phyloP scores from a whole-genome alignment of 2,113 vertebrate genomes.

The Coryphaenoides rupestris region DNA sequence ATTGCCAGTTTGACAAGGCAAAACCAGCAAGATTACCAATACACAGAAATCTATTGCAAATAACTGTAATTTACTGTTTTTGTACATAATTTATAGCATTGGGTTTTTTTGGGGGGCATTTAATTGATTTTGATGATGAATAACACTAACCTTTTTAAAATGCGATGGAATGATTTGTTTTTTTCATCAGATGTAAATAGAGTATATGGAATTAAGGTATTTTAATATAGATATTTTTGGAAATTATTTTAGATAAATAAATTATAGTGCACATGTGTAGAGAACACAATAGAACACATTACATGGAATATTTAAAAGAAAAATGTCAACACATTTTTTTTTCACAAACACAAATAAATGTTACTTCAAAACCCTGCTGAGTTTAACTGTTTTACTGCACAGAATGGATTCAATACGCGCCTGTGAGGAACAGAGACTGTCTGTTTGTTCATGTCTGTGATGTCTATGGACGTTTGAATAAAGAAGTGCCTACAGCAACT shows the following conservation, averaged over 20 bases:
- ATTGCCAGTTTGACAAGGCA: slow-evolving; percentile 6
- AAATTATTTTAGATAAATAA: slow-evolving; percentile 31
- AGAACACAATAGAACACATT: too few relatives aligned
- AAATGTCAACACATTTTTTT: not conserved
- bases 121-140: slow-evolving; percentile 1
- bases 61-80: slow-evolving; percentile 12
- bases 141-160: not conserved
- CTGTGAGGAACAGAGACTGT: slow-evolving; percentile 31
- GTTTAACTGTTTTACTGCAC: slow-evolving; percentile 41
- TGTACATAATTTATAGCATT: slow-evolving; percentile 31
- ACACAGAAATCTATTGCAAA: slow-evolving; percentile 15
- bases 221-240: slow-evolving; percentile 25
- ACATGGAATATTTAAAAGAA: too few relatives aligned
- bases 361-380: slow-evolving; percentile 30
- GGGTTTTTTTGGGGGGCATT: slow-evolving; percentile 45
- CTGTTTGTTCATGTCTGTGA: slow-evolving; percentile 12
- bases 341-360: not conserved
- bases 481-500: slow-evolving; percentile 33
- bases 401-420: slow-evolving; percentile 34
- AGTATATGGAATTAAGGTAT: not conserved
- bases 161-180: not conserved
- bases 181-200: not conserved
- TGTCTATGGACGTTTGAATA: slow-evolving; percentile 50
- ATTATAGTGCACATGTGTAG: not conserved
- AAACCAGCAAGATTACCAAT: slow-evolving; percentile 26